Evolutionary conservation across 1,140 invertebrate genomes (phyloP), one percentile per base, ranked within the genome.

Genomic region (Drosophila hydei): DNA sequence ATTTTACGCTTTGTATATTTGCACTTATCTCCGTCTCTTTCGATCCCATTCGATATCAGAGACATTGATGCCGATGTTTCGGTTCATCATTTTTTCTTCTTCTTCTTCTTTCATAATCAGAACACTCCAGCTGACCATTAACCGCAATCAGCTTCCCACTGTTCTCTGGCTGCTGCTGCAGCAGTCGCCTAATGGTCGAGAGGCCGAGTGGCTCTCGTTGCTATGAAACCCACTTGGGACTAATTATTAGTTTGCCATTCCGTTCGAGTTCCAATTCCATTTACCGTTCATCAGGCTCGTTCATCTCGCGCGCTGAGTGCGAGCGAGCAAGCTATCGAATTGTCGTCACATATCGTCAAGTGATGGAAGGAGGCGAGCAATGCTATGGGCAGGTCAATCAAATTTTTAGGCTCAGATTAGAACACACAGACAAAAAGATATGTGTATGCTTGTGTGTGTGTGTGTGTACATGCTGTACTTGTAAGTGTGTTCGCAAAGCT

Each of bases 341-440:
- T 71, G 61, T 71, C 68, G 43, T 58, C 68, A 71, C 68, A 71
- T 65, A 71, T 71, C 61, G 52, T 58, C 68, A 58, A 65, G 45
- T 45, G 69, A 2, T 36, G 21, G 21, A 30, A 12, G 36, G 40
- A 2, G 1, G 38, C 11, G 23, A 19, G 30, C 12, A 1, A 16
- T 50, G 1, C 40, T 21, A 47, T n/a, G 7, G 9, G 42, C 40
- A 62, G 79, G 54, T 68, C 79, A 83, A 84, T 84, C 79, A 83
- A 84, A 76, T 77, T 75, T 63, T 87, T 77, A 75, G 83, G 67
- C 81, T 50, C 54, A 77, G 83, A 87, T 88, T 81, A 75, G 80
- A 85, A 76, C 21, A 45, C 40, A 45, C 25, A 58, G 0, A 25
- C 23, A n/a, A n/a, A n/a, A n/a, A n/a, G n/a, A n/a, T n/a, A n/a